A percentile compares a stretch with the other conserved stretches of the same genome.
Conservation (phyloP, 37 sponge, comb jelly and placozoan genomes). For the Aplysina aerophoba region DNA sequence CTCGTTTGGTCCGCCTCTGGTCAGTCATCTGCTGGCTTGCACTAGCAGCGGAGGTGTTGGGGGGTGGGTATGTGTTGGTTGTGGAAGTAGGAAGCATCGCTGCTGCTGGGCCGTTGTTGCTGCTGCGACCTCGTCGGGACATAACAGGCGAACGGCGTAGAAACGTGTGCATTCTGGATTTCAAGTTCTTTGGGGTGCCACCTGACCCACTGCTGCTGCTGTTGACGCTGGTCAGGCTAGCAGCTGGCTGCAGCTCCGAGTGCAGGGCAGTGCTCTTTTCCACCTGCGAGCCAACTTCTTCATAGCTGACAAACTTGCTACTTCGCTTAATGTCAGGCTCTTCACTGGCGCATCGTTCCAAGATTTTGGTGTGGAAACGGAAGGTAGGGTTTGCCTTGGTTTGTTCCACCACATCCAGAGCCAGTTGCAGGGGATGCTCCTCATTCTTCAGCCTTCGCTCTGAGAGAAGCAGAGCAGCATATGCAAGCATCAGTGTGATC, state of each 20-base stretch:
- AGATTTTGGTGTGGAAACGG: background rate
- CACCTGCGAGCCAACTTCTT: too few species aligned
- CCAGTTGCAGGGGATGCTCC: constrained; percentile 22
- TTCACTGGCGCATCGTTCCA: background rate
- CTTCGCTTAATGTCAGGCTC: background rate
- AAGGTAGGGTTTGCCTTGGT: background rate
- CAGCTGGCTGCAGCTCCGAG: background rate
- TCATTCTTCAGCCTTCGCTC: constrained; percentile 18
- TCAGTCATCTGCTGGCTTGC: too few species aligned
- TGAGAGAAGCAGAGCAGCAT: background rate
- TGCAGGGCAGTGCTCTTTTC: background rate
- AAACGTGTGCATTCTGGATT: background rate
- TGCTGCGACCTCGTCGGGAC: background rate
- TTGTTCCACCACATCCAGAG: constrained; percentile 32
- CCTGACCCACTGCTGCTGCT: constrained; percentile 4
- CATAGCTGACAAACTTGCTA: background rate
- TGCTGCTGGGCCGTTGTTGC: background rate
- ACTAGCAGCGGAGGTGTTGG: too few species aligned
- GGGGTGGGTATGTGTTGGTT: too few species aligned
- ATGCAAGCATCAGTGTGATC: background rate
- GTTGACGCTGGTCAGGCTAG: too few species aligned
- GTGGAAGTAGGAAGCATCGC: too few species aligned
- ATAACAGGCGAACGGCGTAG: background rate
- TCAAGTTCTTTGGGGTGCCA: background rate
- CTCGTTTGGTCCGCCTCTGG: too few species aligned